Evolutionary conservation across 2,113 vertebrate species (phyloP).

Genomic region (Amphilophus citrinellus): DNA sequence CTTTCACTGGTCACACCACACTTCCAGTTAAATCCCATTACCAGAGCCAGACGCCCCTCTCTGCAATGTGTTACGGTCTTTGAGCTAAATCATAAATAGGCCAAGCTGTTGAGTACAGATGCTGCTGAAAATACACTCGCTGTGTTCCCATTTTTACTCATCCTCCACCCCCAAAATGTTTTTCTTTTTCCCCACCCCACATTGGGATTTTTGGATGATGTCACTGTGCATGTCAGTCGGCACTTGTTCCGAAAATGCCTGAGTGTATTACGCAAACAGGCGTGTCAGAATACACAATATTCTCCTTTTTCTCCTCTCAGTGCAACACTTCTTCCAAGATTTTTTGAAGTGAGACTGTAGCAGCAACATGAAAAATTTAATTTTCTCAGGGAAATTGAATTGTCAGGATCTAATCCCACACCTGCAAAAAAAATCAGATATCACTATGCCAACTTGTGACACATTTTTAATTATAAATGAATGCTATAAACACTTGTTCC

Average conservation of each 20-base stretch:
- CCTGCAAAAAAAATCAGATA: not conserved
- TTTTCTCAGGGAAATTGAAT: not conserved
- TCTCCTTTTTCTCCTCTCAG: not conserved
- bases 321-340: constrained; percentile 8
- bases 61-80: constrained; percentile 28
- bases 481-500: not conserved
- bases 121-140: constrained; percentile 53
- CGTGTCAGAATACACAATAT: constrained; percentile 21
- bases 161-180: constrained; percentile 28
- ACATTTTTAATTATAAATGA: not conserved
- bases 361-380: not conserved
- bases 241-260: constrained; percentile 33
- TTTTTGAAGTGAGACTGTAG: not conserved
- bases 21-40: constrained; percentile 70
- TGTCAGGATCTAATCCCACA: not conserved
- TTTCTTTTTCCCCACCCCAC: not conserved
- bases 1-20: constrained; percentile 42
- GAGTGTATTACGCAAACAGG: constrained; percentile 37
- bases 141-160: constrained; percentile 46
- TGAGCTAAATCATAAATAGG: constrained; percentile 65
- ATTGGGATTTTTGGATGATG: constrained; percentile 47
- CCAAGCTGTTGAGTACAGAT: constrained; percentile 69
- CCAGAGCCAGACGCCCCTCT: constrained; percentile 35
- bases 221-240: constrained; percentile 46
- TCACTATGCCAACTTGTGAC: not conserved